These are phyloP conservation scores for Limonius californicus DNA, from an alignment of 1,140 invertebrate genomes.

Conservation along the genomic window DNA sequence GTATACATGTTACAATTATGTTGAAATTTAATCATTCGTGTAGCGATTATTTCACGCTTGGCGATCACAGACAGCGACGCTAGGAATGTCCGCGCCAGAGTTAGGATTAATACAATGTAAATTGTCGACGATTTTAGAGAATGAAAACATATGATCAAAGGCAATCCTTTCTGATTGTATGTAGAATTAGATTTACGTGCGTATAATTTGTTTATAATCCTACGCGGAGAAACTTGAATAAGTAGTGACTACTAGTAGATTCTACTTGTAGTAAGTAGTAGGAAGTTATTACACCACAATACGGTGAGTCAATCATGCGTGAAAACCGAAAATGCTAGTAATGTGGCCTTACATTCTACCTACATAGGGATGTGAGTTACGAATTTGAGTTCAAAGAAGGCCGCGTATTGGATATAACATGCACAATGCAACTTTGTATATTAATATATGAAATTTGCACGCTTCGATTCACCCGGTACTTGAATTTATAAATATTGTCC, in stretches of 20 bases:
- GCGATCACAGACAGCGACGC: constrained; percentile 45
- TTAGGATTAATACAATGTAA: constrained; percentile 44
- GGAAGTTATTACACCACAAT: no score
- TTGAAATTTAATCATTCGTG: constrained; percentile 49
- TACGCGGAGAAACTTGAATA: no score
- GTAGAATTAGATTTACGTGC: no score
- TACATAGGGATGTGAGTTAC: constrained; percentile 30
- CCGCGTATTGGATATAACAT: constrained; percentile 32
- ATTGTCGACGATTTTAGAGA: constrained; percentile 42
- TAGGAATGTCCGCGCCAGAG: constrained; percentile 45
- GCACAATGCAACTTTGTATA: constrained; percentile 42
- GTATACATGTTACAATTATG: constrained; percentile 46
- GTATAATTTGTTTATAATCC: no score
- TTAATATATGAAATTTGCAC: constrained; percentile 42
- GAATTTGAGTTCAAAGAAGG: constrained; percentile 36
- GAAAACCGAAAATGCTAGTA: constrained; percentile 31
- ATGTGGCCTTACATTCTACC: constrained; percentile 26
- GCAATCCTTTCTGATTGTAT: neutral
- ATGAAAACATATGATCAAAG: constrained; percentile 5
- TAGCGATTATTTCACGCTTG: constrained; percentile 46
- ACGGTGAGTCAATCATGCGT: constrained; percentile 36
- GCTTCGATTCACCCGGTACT: constrained; percentile 36
- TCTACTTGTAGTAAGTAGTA: no score
- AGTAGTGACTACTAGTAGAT: no score
- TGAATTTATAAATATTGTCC: constrained; percentile 41